A percentile compares a stretch with the other conserved stretches of the same genome.
These are phyloP conservation scores for Adelosebastes latens DNA, from an alignment of 2,797 vertebrate genomes.

Conservation along the genomic window DNA sequence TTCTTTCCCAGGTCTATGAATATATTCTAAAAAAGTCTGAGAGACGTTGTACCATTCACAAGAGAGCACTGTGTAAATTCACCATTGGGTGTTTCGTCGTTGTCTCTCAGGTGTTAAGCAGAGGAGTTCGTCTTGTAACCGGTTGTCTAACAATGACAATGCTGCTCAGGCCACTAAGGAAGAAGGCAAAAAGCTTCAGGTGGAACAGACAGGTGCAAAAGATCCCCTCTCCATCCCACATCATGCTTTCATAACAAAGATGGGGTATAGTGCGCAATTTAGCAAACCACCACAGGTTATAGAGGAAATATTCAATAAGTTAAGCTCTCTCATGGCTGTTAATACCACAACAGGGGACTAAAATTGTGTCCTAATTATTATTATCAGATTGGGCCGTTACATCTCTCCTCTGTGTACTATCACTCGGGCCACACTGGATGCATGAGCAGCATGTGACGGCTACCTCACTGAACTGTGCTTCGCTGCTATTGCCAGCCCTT, in stretches of 20 bases:
- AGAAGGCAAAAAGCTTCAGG: constrained; percentile 84
- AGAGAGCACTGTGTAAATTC: constrained; percentile 40
- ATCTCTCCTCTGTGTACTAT: constrained; percentile 14
- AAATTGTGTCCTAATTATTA: neutral
- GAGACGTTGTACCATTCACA: neutral
- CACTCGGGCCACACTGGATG: neutral
- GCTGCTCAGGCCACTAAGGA: constrained; percentile 86
- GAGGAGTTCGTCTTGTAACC: constrained; percentile 92
- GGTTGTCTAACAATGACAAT: constrained; percentile 90
- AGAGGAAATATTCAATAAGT: neutral
- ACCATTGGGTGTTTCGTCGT: constrained; percentile 75
- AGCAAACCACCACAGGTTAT: neutral
- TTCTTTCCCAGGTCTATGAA: constrained; percentile 32
- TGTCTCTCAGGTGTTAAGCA: constrained; percentile 88
- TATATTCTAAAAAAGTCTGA: constrained; percentile 5
- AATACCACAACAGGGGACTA: neutral
- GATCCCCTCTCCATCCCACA: constrained; percentile 51
- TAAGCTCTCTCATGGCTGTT: neutral
- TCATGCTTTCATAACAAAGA: constrained; percentile 10
- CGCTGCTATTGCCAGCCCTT: neutral
- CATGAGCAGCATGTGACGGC: neutral
- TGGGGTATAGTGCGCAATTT: neutral
- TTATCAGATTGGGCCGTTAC: constrained; percentile 11
- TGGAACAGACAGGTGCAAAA: constrained; percentile 90
- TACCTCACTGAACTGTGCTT: neutral